Conservation (phyloP, 2,113 vertebrate species). For the Chaetorhynchus papuensis region DNA sequence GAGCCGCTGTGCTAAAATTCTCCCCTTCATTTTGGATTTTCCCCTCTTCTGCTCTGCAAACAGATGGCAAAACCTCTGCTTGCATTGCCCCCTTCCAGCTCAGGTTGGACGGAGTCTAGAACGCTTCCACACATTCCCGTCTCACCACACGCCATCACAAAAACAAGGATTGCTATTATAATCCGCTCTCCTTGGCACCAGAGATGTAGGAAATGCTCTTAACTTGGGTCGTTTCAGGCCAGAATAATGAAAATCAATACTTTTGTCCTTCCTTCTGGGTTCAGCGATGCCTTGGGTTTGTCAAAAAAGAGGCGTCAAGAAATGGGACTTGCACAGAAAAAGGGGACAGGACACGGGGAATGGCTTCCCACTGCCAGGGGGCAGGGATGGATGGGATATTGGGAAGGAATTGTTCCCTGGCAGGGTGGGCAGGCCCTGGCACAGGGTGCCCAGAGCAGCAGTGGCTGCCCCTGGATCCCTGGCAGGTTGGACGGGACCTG, state of each 20-base stretch:
- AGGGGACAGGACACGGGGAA: background rate
- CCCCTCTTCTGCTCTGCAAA: background rate
- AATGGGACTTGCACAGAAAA: background rate
- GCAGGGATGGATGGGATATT: rapidly evolving
- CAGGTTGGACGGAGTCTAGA: background rate
- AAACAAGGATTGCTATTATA: background rate
- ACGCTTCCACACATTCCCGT: rapidly evolving
- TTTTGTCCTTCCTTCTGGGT: background rate
- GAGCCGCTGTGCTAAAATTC: background rate
- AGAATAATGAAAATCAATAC: background rate
- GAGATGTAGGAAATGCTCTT: background rate
- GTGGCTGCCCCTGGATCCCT: background rate
- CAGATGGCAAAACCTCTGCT: background rate
- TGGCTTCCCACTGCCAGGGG: background rate
- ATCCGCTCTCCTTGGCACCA: background rate
- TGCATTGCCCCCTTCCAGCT: background rate
- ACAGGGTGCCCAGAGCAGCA: background rate
- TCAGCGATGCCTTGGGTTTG: rapidly evolving
- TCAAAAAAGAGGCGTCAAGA: rapidly evolving
- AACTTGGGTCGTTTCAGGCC: rapidly evolving
- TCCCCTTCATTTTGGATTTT: background rate
- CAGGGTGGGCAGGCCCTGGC: background rate
- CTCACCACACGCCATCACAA: rapidly evolving
- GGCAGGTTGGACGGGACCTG: background rate
- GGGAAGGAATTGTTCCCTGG: background rate